Evolutionary conservation across 2,113 vertebrate species (phyloP).

Genomic region (Periophthalmus modestus): DNA sequence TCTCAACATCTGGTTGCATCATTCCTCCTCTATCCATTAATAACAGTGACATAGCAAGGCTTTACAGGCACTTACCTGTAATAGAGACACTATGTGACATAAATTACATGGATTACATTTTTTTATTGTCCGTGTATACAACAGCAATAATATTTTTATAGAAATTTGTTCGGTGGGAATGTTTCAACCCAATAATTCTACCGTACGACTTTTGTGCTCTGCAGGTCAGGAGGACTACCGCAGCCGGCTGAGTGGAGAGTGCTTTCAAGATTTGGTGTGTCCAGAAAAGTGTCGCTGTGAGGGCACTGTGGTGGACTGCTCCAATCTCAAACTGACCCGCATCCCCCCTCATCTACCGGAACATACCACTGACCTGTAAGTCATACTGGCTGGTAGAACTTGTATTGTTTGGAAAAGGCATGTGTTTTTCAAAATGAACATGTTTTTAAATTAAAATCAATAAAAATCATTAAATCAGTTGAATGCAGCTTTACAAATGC

Average conservation of each 20-base stretch:
- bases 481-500: no score
- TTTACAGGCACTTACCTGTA: conserved; percentile 35
- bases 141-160: not conserved
- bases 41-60: conserved; percentile 15
- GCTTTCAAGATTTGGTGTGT: conserved; percentile 95
- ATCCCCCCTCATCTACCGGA: conserved; percentile 89
- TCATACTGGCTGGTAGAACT: not conserved
- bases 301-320: conserved; percentile 94
- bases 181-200: not conserved
- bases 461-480: no score
- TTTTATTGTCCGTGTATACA: not conserved
- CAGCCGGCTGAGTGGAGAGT: conserved; percentile 88
- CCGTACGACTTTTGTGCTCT: not conserved
- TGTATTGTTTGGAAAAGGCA: not conserved
- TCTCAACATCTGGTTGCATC: not conserved
- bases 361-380: conserved; percentile 94
- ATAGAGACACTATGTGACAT: not conserved
- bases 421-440: not conserved
- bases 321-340: conserved; percentile 89
- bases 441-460: no score
- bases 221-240: conserved; percentile 94
- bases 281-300: conserved; percentile 95
- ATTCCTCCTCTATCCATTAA: conserved; percentile 10
- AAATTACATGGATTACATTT: not conserved
- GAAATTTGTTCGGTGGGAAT: not conserved